Evolutionary conservation across 2,888 invertebrate species (phyloP), one percentile per base, ranked within the genome.

Genomic region (Sesia bembeciformis): DNA sequence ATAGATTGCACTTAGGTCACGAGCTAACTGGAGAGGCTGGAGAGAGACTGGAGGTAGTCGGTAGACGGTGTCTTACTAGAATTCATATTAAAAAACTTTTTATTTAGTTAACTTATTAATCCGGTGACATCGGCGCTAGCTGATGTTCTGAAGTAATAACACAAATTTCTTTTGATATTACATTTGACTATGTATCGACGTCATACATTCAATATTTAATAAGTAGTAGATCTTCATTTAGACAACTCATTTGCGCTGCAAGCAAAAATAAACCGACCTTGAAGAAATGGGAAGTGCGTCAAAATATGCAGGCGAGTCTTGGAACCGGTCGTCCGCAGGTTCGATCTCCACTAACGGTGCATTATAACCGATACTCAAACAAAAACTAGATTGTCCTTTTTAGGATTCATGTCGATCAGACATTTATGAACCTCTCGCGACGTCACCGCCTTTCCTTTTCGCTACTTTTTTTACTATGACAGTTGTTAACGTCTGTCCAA

Each of bases 351-450:
- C 49, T 40, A 40, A 55, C 57, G 52, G 52, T 52, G 52, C 40
- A 52, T 52, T 41, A 46, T 57, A 57, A 58, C 54, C 58, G 53
- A 59, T 55, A 60, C 59, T n/a, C 54, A 50, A 52, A 64, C 62
- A 73, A 74, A 70, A 72, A 70, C 63, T 60, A 49, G 66, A 60
- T 58, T 68, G 60, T 66, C 71, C 67, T 71, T 71, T 64, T 62
- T 58, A 55, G 63, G 65, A 55, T 53, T 55, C 54, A 55, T 60
- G 59, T 58, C 58, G 5, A 50, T 59, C 56, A 52, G 50, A 55
- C 61, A 68, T 65, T 68, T 65, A 66, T 64, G 58, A 54, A 51
- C 55, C 61, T 65, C 38, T 50, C 50, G 7, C 50, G 38, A 39
- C 38, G 62, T 59, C 61, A 54, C 57, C 59, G 62, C 66, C n/a